phyloP scores from a whole-genome alignment of 2,888 invertebrate species.

The Physocephala rufipes region DNA sequence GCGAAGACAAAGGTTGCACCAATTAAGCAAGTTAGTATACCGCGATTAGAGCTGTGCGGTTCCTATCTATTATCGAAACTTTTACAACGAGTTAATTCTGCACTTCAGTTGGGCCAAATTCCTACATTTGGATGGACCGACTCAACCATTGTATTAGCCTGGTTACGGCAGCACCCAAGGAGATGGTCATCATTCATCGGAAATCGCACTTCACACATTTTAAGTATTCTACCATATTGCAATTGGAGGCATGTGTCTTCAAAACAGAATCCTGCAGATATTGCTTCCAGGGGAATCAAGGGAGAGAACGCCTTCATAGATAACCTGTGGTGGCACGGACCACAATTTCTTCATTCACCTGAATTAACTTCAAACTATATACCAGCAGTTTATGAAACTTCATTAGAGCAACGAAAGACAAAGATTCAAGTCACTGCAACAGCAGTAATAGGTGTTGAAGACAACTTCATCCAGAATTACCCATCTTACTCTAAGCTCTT shows the following conservation, averaged over 20 bases:
- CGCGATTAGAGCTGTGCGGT: constrained; percentile 38
- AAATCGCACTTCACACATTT: constrained; percentile 37
- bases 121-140: constrained; percentile 35
- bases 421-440: too few species aligned
- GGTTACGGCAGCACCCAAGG: constrained; percentile 29
- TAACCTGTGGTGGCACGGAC: constrained; percentile 26
- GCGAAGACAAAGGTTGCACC: constrained; percentile 37
- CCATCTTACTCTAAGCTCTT: constrained; percentile 29
- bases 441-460: neutral
- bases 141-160: constrained; percentile 36
- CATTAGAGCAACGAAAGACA: constrained; percentile 12
- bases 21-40: constrained; percentile 35
- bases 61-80: constrained; percentile 33
- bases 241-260: constrained; percentile 35
- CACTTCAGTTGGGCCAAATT: neutral
- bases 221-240: constrained; percentile 29
- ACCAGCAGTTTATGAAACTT: neutral
- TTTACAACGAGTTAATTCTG: constrained; percentile 13
- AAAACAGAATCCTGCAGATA: constrained; percentile 35
- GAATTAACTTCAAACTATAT: neutral
- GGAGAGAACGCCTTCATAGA: neutral
- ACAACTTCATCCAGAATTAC: constrained; percentile 30
- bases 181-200: constrained; percentile 39
- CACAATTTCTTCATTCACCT: neutral
- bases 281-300: constrained; percentile 35